Evolutionary conservation across 2,113 vertebrate species (phyloP).

Genomic region (Podiceps cristatus): DNA sequence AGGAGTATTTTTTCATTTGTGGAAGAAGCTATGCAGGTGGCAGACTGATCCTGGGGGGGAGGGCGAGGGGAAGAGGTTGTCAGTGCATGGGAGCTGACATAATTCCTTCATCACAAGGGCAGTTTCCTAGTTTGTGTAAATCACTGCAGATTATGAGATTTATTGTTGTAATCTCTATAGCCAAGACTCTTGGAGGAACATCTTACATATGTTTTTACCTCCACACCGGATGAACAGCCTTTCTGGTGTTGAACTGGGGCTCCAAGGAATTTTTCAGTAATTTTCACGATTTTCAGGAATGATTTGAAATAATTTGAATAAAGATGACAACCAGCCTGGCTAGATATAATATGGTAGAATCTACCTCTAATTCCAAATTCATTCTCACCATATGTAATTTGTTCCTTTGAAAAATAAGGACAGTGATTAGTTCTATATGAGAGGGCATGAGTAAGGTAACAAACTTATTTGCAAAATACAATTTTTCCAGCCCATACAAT

Average conservation of each 20-base stretch:
- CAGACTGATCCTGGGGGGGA: neutral
- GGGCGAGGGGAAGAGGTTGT: neutral
- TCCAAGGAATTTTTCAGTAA: neutral
- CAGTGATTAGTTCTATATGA: neutral
- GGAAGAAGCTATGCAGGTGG: neutral
- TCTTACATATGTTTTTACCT: neutral
- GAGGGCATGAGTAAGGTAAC: neutral
- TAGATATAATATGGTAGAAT: neutral
- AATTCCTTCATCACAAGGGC: neutral
- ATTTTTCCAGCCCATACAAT: neutral
- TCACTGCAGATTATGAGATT: accelerated
- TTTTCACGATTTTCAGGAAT: neutral
- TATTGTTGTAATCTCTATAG: neutral
- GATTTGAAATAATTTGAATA: neutral
- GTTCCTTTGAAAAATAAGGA: neutral
- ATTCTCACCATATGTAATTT: neutral
- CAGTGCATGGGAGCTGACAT: neutral
- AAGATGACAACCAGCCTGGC: neutral
- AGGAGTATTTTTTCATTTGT: neutral
- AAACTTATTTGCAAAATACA: neutral
- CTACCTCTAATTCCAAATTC: neutral
- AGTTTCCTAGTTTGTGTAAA: neutral
- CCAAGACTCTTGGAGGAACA: neutral
- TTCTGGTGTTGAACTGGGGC: neutral
- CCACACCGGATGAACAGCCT: neutral